Conservation (phyloP, 1,140 invertebrate species). For the Centruroides vittatus region DNA sequence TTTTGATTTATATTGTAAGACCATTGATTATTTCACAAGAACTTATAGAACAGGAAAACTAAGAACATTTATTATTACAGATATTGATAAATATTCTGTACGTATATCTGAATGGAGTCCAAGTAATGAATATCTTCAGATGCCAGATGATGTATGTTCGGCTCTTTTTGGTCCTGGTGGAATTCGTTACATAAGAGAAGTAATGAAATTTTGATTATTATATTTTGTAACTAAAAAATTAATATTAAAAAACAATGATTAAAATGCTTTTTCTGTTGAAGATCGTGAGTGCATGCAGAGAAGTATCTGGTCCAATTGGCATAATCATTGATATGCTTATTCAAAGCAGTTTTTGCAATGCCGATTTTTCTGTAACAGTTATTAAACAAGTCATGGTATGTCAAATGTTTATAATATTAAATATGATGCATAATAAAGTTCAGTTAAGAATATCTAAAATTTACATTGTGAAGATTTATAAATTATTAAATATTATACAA, state of each 20-base stretch:
- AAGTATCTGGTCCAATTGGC: slow-evolving; percentile 23
- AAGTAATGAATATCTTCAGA: slow-evolving; percentile 11
- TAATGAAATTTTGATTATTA: not conserved
- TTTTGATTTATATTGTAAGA: too few relatives aligned
- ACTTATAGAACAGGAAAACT: too few relatives aligned
- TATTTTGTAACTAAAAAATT: not conserved
- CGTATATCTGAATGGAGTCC: slow-evolving; percentile 8
- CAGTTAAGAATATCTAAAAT: not conserved
- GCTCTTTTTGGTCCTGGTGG: slow-evolving; percentile 13
- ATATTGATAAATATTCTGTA: slow-evolving; percentile 6
- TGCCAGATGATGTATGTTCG: slow-evolving; percentile 13
- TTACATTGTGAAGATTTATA: too few relatives aligned
- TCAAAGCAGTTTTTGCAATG: slow-evolving; percentile 31
- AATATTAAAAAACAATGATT: not conserved
- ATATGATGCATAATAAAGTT: not conserved
- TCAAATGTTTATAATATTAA: slow-evolving; percentile 6
- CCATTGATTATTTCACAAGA: too few relatives aligned
- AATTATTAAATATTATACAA: too few relatives aligned
- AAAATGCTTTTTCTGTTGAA: slow-evolving; percentile 5
- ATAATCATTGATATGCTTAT: slow-evolving; percentile 28
- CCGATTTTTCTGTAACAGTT: slow-evolving; percentile 26
- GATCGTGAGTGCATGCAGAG: slow-evolving; percentile 31
- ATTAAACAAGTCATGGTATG: slow-evolving; percentile 31
- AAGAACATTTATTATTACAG: not conserved
- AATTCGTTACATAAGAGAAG: slow-evolving; percentile 14